A percentile compares a stretch with the other conserved stretches of the same genome.
Conservation (phyloP, 1,140 invertebrate genomes). For the Caenorhabditis inopinata region DNA sequence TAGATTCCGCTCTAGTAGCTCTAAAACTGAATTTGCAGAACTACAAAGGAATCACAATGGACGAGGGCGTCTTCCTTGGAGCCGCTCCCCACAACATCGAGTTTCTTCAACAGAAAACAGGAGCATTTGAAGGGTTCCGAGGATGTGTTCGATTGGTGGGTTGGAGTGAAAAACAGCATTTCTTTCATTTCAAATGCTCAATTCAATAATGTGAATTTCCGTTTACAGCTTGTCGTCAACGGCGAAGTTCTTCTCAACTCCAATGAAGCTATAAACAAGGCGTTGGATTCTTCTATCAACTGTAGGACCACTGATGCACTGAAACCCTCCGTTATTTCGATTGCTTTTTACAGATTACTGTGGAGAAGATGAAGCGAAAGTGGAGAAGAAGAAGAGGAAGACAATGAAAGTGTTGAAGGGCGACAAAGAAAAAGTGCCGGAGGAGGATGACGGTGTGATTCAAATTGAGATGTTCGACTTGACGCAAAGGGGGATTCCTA, state of each 20-base stretch:
- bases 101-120: constrained; percentile 33
- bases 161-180: background rate
- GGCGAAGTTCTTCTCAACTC: constrained; percentile 27
- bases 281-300: background rate
- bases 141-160: constrained; percentile 36
- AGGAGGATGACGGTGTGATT: background rate
- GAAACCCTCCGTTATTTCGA: background rate
- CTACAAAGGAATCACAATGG: constrained; percentile 40
- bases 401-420: background rate
- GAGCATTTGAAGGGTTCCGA: constrained; percentile 3
- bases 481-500: background rate
- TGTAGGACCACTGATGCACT: background rate
- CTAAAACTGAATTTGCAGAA: background rate
- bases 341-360: constrained; percentile 15
- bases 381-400: background rate
- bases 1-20: background rate
- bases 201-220: background rate
- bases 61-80: constrained; percentile 33
- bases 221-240: constrained; percentile 25
- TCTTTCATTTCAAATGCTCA: background rate
- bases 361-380: background rate
- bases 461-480: constrained; percentile 17
- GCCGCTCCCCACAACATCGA: constrained; percentile 35
- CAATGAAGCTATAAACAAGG: constrained; percentile 14
- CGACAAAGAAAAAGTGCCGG: background rate